phyloP scores from a whole-genome alignment of 2,113 vertebrate species.

The Peromyscus polionotus region DNA sequence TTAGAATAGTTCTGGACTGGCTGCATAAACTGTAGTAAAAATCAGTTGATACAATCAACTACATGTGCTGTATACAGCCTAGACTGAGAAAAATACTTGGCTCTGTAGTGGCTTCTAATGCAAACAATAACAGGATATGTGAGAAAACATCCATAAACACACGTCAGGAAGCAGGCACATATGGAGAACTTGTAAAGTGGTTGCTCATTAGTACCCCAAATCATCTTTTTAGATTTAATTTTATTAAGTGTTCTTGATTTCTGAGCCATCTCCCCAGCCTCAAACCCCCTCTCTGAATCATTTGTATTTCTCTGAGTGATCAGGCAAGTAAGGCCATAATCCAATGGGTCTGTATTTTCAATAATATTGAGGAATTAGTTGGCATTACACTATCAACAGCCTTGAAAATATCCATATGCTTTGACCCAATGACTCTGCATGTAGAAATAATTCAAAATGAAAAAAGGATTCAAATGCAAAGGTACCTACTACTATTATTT shows the following conservation, averaged over 20 bases:
- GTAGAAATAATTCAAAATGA: background rate
- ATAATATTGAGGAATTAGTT: conserved; percentile 38
- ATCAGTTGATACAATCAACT: background rate
- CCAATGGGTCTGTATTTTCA: background rate
- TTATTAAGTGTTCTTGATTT: background rate
- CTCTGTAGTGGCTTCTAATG: background rate
- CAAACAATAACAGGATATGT: background rate
- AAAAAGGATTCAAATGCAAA: conserved; percentile 32
- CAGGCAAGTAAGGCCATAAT: background rate
- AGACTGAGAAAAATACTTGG: conserved; percentile 20
- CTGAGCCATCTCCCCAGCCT: background rate
- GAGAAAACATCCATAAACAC: background rate
- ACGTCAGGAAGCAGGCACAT: background rate
- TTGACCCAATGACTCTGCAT: conserved; percentile 16
- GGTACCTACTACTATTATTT: background rate
- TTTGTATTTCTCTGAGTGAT: background rate
- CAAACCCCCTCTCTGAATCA: background rate
- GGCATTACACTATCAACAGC: conserved; percentile 7
- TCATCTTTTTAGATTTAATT: background rate
- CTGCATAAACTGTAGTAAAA: conserved; percentile 18
- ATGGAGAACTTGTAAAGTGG: background rate
- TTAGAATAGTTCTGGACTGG: background rate
- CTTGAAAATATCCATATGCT: conserved; percentile 37
- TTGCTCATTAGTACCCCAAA: background rate
- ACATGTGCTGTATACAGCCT: background rate